These are phyloP conservation scores for Dolomedes plantarius DNA, from an alignment of 2,888 invertebrate genomes.

Conservation along the genomic window DNA sequence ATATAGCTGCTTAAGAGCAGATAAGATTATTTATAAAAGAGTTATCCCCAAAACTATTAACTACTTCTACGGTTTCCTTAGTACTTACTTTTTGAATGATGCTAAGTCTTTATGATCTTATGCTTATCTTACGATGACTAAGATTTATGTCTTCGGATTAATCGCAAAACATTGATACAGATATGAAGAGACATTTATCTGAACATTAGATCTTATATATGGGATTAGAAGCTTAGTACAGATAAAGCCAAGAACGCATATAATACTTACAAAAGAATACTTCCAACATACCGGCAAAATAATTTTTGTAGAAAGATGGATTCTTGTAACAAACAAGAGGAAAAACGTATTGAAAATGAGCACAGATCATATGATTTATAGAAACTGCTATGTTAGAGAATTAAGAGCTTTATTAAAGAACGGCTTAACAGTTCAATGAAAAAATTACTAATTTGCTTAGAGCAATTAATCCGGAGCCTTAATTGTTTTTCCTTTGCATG, in stretches of 20 bases:
- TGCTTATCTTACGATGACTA: not conserved
- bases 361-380: too few relatives aligned
- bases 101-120: not conserved
- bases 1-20: too few relatives aligned
- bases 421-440: too few relatives aligned
- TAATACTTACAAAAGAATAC: not conserved
- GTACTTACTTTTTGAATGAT: not conserved
- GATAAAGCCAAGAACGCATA: not conserved
- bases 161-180: not conserved
- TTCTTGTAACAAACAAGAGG: too few relatives aligned
- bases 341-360: too few relatives aligned
- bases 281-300: not conserved
- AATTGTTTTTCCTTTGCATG: too few relatives aligned
- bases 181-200: not conserved
- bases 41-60: too few relatives aligned
- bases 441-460: too few relatives aligned
- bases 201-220: not conserved
- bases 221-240: not conserved
- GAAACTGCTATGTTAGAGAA: too few relatives aligned
- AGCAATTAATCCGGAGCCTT: too few relatives aligned
- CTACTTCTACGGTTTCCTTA: not conserved
- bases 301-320: not conserved
- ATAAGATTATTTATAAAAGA: too few relatives aligned
- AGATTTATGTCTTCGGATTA: not conserved
- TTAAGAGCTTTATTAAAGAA: too few relatives aligned